Evolutionary conservation across 2,113 vertebrate genomes (phyloP).

Genomic region (Odobenus rosmarus): DNA sequence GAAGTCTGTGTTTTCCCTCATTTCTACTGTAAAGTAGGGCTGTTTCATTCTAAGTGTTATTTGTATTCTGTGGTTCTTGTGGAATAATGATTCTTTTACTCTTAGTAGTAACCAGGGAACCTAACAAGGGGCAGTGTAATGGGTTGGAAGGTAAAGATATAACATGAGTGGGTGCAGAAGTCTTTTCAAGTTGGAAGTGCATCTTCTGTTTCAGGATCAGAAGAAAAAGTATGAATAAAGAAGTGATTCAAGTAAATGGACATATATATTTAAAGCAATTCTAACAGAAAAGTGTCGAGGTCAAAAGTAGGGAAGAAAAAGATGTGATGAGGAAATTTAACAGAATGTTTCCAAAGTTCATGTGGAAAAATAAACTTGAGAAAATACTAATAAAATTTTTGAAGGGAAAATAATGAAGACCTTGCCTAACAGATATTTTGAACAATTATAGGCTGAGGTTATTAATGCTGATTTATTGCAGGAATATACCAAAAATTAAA

Average conservation of each 20-base stretch:
- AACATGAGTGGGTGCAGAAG: not conserved
- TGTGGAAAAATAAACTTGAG: constrained; percentile 1
- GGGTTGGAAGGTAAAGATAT: not conserved
- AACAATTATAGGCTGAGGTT: not conserved
- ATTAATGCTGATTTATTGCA: not conserved
- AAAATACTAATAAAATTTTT: not conserved
- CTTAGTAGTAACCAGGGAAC: not conserved
- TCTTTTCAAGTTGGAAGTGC: not conserved
- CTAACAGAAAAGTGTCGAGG: not conserved
- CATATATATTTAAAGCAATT: not conserved
- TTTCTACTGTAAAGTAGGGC: not conserved
- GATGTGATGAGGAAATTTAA: not conserved
- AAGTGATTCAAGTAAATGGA: not conserved
- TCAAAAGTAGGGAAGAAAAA: constrained; percentile 50
- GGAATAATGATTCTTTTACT: constrained; percentile 11
- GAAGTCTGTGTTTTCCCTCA: not conserved
- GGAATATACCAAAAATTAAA: not conserved
- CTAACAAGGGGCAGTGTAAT: not conserved
- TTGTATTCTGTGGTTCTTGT: not conserved
- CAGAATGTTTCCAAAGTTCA: constrained; percentile 49
- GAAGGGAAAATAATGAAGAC: not conserved
- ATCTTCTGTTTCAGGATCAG: not conserved
- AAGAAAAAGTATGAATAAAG: not conserved
- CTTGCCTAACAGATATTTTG: not conserved
- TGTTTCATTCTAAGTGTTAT: not conserved